Base-by-base conservation (phyloP, 1,140 invertebrate species). In the Tyrophagus putrescentiae region DNA sequence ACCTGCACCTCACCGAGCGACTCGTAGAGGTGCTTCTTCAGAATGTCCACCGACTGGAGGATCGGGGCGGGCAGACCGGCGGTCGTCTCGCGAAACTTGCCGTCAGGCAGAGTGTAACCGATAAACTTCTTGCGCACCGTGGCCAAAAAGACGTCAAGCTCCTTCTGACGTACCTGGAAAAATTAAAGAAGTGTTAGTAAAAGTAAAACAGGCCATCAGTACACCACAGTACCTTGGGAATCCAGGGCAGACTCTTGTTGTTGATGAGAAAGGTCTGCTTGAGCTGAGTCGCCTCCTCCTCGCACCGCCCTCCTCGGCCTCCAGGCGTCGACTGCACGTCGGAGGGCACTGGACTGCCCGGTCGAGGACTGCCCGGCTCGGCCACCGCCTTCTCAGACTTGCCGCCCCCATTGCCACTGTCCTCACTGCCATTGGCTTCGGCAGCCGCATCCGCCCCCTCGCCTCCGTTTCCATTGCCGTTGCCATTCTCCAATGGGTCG, bases 11-110 rank as follows among this genome's bases (percentile, higher is more conserved):
- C 77, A 52, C 74, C 67, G 33, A 78, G 64, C 3, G 76, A 76
- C 28, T 72, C 66, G 64, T 78, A 77, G 13, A 65, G 67, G 68
- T 79, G 77, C 68, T 79, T 79, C 75, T 87, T 87, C 27, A 96
- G 75, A 64, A 92, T 88, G 69, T 84, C 82, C 33, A 95, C 82
- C 29, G 90, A 88, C 75, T 97, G 92, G 70, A 93, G 87, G 69
- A 96, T 95, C 1, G 93, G 92, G 65, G 87, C 82, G 13, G 92
- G 92, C 57, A 98, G 73, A 6, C 92, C 93, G 62, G 89, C 88
- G 56, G 95, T 75, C 63, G 89, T 92, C 48, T 85, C 81, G n/a
- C 11, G 11, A n/a, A n/a, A n/a, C 63, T 82, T 75, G 73, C 68
- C 72, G 62, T 74, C 84, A 63, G 84, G 81, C 53, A 94, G 72